These are phyloP conservation scores for Idaea straminata DNA, from an alignment of 2,888 invertebrate species.

Conservation along the genomic window DNA sequence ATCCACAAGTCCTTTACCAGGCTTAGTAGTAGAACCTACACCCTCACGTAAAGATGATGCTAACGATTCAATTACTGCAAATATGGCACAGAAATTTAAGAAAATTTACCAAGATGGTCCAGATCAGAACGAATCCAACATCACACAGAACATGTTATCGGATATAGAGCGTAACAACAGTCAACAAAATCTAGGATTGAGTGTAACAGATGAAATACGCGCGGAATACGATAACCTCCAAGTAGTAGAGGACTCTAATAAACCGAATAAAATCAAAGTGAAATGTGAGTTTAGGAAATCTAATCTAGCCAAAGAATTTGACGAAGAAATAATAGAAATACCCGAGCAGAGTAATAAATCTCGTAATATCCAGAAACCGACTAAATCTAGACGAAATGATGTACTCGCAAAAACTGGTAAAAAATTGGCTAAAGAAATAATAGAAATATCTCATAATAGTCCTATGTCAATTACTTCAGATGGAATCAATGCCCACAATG, in stretches of 20 bases:
- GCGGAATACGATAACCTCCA: slow-evolving; percentile 16
- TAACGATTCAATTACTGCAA: slow-evolving; percentile 41
- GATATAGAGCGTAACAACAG: slow-evolving; percentile 42
- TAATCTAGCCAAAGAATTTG: slow-evolving; percentile 10
- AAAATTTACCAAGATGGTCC: slow-evolving; percentile 42
- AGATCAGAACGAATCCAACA: slow-evolving; percentile 42
- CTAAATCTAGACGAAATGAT: slow-evolving; percentile 6
- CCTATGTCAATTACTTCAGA: slow-evolving; percentile 46
- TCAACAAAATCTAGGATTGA: slow-evolving; percentile 21
- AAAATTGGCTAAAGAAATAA: slow-evolving; percentile 5
- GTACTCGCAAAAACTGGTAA: slow-evolving; percentile 10
- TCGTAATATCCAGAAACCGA: background rate
- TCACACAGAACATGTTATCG: slow-evolving; percentile 50
- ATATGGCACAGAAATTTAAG: slow-evolving; percentile 49
- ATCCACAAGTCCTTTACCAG: slow-evolving; percentile 56
- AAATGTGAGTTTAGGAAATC: slow-evolving; percentile 13
- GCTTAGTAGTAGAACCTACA: slow-evolving; percentile 52
- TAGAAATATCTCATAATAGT: slow-evolving; percentile 10
- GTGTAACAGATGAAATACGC: slow-evolving; percentile 33
- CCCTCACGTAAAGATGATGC: slow-evolving; percentile 29
- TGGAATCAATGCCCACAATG: slow-evolving; percentile 61
- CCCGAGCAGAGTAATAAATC: background rate
- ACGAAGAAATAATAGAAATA: slow-evolving; percentile 1
- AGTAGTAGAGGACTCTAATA: slow-evolving; percentile 9
- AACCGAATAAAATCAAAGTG: slow-evolving; percentile 2